Evolutionary conservation across 2,113 vertebrate genomes (phyloP), one percentile per base, ranked within the genome.

Genomic region (Myanophis thanlyinensis): DNA sequence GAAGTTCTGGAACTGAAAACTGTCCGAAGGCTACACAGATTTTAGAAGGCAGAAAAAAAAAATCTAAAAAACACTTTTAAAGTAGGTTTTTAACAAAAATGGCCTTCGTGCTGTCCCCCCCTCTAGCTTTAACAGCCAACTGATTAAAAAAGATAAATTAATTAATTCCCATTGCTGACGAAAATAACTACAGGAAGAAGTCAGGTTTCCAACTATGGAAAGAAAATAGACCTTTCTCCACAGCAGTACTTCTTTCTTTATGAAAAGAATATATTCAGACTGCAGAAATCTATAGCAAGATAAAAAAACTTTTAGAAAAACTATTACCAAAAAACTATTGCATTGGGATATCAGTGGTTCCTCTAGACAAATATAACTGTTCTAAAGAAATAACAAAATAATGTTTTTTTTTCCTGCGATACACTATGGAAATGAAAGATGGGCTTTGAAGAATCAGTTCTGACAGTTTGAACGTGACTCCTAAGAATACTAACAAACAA

Each of bases 141-240:
- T 40, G 30, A 1, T 67, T 5, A 93, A 93, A 10, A 94, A 92
- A 93, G 93, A 88, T 44, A 1, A 94, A 94, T 85, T 73, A 92
- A 90, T 90, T 46, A 30, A 89, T 93, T 30, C 93, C 89, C 9
- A 56, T 62, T 52, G 89, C 25, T 92, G 46, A 88, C 95, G 51
- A 91, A 54, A 93, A 88, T 2, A 8, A 62, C 86, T 92, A 40
- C 5, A 44, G 7, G 47, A 80, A 67, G 11, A 56, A 86, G 11
- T 62, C 9, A 18, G 7, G 40, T 84, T 92, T 94, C 12, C 89
- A 35, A 90, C 86, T 89, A 88, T 51, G 25, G 52, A 53, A 10
- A 22, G n/a, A 13, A 35, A 91, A 40, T 5, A 48, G 1, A 46
- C 52, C 9, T 27, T 44, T n/a, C 53, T 5, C 18, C 80, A 47